Percentiles rank a stretch among this genome's conserved stretches.
phyloP scores from a whole-genome alignment of 1,140 invertebrate genomes.

The Drosophila azteca region DNA sequence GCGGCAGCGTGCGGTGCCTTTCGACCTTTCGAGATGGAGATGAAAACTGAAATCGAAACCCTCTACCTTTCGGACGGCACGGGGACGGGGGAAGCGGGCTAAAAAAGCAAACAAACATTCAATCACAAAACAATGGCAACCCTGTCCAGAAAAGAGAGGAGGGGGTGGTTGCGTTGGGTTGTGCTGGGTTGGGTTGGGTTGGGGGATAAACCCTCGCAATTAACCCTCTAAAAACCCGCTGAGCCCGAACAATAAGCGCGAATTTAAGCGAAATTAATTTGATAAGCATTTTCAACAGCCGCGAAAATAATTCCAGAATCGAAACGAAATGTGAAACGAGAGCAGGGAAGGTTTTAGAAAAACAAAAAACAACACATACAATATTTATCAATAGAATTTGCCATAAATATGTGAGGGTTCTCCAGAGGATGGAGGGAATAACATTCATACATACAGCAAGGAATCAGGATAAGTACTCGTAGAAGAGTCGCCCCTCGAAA shows the following conservation, averaged over 20 bases:
- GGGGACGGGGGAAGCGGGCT: not conserved
- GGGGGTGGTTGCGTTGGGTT: no score
- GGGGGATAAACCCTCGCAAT: conserved; percentile 66
- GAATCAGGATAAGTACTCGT: no score
- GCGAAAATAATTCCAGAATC: conserved; percentile 8
- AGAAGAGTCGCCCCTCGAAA: no score
- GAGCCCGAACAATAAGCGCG: conserved; percentile 68
- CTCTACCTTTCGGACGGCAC: conserved; percentile 28
- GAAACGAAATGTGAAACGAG: conserved; percentile 2
- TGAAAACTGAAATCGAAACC: conserved; percentile 28
- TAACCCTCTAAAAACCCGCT: conserved; percentile 64
- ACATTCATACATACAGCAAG: no score
- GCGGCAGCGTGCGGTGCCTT: no score
- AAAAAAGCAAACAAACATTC: conserved; percentile 59
- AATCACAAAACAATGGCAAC: conserved; percentile 38
- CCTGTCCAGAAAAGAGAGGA: not conserved
- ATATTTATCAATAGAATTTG: no score
- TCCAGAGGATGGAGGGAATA: no score
- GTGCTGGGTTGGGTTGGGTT: not conserved
- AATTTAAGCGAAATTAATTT: conserved; percentile 82
- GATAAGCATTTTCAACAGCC: conserved; percentile 72
- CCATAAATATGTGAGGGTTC: conserved; percentile 4
- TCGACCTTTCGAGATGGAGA: no score
- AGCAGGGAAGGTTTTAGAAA: conserved; percentile 23
- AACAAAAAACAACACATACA: no score